Base-by-base conservation (phyloP, 2,113 vertebrate genomes). In the Xerus inauris region DNA sequence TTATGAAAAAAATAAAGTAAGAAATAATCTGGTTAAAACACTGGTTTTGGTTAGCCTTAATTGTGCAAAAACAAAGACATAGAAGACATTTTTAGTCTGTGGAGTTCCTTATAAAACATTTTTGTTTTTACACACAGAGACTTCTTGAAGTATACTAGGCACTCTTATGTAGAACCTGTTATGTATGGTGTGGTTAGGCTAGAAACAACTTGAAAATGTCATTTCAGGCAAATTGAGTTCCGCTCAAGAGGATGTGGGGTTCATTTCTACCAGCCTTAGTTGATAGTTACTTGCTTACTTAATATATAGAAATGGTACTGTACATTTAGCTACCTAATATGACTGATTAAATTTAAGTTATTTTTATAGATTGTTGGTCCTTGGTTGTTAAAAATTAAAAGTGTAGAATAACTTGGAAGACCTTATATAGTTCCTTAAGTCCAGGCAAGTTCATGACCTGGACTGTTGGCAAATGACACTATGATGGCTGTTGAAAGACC, bases 401-500 rank as follows among this genome's bases (percentile, higher is more conserved):
- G 64, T 76, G 3, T 14, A 87, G 8, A 51, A 76, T 69, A 42
- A 75, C 64, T 83, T 69, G 57, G 59, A 80, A 86, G 42, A 51
- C 40, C 35, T 84, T 28, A 42, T 1, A 65, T 80, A 65, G 85
- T 76, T 97, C 13, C 67, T 90, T 88, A 76, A 87, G 67, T 87
- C 5, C 82, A 84, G 38, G 38, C 20, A 96, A 91, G 1, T 16
- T 71, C 81, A 75, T 79, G 6, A 76, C 93, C 87, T 87, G 12
- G 35, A 47, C 17, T 69, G 81, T n/a, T 40, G 80, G 47, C 81
- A 96, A 98, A 94, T 20, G 42, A 84, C 17, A 67, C 5, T 65
- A 28, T 4, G n/a, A n/a, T 40, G 77, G 88, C 76, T 97, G 89
- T 57, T 69, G 49, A 79, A 96, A 98, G 45, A 10, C 87, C 8